phyloP scores from a whole-genome alignment of 2,113 vertebrate species.

The Scophthalmus maximus region DNA sequence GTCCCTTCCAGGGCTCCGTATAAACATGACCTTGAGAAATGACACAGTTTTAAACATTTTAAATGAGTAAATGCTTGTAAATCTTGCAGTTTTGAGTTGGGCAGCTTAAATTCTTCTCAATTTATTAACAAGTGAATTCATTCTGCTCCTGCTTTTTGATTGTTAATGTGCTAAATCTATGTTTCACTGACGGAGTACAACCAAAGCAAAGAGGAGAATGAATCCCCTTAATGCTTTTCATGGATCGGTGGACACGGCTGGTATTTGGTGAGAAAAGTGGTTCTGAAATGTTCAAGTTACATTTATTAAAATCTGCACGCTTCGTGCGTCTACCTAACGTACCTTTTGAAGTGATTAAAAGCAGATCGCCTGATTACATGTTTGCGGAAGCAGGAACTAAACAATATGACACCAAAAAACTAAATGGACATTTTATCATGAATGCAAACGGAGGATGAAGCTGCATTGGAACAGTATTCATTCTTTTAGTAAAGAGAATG shows the following conservation, averaged over 20 bases:
- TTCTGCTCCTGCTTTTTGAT: neutral
- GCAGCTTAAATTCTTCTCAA: neutral
- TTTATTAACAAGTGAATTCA: constrained; percentile 6
- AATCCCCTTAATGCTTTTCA: neutral
- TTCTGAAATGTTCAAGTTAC: no score
- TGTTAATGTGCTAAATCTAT: constrained; percentile 22
- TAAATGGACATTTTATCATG: neutral
- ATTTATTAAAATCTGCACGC: neutral
- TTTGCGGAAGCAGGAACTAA: neutral
- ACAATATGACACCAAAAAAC: constrained; percentile 7
- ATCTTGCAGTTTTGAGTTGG: neutral
- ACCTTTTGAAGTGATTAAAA: constrained; percentile 16
- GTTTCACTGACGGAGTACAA: constrained; percentile 23
- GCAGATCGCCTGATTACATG: neutral
- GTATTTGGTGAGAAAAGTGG: constrained; percentile 3
- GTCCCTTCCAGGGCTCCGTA: no score
- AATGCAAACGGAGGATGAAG: neutral
- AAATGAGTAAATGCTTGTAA: neutral
- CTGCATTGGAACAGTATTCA: neutral
- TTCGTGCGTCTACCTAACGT: constrained; percentile 2
- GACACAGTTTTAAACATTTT: constrained; percentile 23
- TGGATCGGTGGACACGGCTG: neutral
- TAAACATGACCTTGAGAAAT: no score
- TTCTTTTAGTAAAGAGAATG: neutral
- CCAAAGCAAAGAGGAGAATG: neutral